Evolutionary conservation across 2,113 vertebrate genomes (phyloP).

Genomic region (Mixornis gularis): DNA sequence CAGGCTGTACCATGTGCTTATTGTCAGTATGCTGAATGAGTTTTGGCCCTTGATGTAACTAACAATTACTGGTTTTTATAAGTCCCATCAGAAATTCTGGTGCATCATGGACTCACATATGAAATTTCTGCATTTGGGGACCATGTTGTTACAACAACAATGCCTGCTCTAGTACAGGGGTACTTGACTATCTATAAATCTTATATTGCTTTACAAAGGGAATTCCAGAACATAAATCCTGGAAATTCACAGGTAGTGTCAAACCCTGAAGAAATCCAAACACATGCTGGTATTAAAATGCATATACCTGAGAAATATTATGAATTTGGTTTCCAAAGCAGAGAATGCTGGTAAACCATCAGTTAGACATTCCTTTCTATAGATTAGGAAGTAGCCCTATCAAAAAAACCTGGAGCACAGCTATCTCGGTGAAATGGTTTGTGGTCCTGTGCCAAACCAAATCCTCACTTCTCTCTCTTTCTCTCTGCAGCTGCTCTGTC

Average conservation of each 20-base stretch:
- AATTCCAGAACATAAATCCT: constrained; percentile 21
- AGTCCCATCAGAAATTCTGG: not conserved
- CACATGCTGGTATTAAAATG: not conserved
- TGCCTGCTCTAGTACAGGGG: not conserved
- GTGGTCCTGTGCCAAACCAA: not conserved
- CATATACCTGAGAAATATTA: not conserved
- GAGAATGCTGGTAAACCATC: not conserved
- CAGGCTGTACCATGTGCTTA: not conserved
- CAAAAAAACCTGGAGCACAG: not conserved
- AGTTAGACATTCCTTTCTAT: not conserved
- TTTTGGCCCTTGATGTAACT: not conserved
- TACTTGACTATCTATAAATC: not conserved
- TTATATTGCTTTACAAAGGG: not conserved
- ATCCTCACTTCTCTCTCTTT: not conserved
- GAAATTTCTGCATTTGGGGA: not conserved
- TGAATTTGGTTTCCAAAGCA: constrained; percentile 1
- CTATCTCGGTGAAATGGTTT: not conserved
- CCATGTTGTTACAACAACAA: not conserved
- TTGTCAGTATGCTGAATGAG: not conserved
- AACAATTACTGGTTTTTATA: not conserved
- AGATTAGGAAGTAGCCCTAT: not conserved
- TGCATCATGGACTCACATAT: not conserved
- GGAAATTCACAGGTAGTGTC: constrained; percentile 12
- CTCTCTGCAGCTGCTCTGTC: not conserved
- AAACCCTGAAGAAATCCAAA: constrained; percentile 26